Base-by-base conservation (phyloP, 2,888 invertebrate genomes). In the Eurytoma adleriae region DNA sequence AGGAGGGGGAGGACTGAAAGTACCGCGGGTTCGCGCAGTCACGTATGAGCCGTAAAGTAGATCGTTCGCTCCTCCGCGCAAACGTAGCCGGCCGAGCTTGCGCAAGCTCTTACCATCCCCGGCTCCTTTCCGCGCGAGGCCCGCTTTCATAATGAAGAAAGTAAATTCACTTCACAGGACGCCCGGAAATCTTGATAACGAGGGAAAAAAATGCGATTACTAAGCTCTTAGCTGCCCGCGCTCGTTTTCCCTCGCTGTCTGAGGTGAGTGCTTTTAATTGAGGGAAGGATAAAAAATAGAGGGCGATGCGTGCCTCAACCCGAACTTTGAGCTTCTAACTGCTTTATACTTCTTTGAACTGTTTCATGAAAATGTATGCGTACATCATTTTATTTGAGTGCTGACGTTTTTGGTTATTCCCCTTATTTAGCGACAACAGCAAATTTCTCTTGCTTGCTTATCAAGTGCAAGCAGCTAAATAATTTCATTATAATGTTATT, bases 31-130 rank as follows among this genome's bases (percentile, higher is more conserved):
- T 83, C 78, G 80, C 69, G 80, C 69, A 87, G 88, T 88, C 89
- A 88, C 89, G 89, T 87, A 86, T 87, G 85, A 83, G 85, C 85
- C 86, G 86, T 88, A 88, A 89, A 88, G 87, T 86, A 86, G 86
- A 88, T 88, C 88, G 86, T 83, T 84, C 84, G 78, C 80, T 67
- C 16, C 52, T 66, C 67, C 30, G 56, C 66, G 62, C 59, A 80
- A 71, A 71, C 71, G 75, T 66, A 71, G 52, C 50, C 3, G 56
- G 54, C 54, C 13, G 59, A 78, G 79, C 79, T 79, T 70, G 69
- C 62, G 50, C 64, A 59, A 57, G 54, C 68, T 56, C 64, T 59
- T 50, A n/a, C 64, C 57, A 20, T 14, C 18, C 52, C 67, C 83
- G 67, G 75, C 83, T 80, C 80, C 40, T 83, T 82, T 82, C 80